Conservation (phyloP, 1,140 invertebrate species). For the Melipona quadrifasciata region DNA sequence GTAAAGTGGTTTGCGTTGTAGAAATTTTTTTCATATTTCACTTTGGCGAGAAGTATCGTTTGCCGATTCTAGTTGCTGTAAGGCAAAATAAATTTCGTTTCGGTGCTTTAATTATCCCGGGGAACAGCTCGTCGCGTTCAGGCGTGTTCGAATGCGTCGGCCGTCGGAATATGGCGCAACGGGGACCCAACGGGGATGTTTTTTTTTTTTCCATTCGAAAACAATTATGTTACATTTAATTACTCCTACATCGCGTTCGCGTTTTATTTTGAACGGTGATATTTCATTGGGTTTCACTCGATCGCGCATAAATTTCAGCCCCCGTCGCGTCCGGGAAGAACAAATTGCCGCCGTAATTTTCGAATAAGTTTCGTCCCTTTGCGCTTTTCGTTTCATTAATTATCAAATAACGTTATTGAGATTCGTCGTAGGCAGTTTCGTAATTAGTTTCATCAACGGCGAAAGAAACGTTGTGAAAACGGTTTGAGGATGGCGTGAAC, state of each 20-base stretch:
- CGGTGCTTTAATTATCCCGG: neutral
- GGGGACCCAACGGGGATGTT: rapidly evolving
- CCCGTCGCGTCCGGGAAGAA: neutral
- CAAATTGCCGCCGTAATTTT: constrained; percentile 5
- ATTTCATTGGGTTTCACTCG: constrained; percentile 1
- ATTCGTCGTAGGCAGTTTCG: neutral
- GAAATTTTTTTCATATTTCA: too few relatives aligned
- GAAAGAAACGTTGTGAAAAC: neutral
- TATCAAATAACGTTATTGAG: neutral
- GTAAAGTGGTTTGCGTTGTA: too few relatives aligned
- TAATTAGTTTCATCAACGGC: too few relatives aligned
- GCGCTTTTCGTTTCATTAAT: neutral
- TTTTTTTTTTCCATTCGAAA: neutral
- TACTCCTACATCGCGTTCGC: neutral
- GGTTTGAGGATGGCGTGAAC: neutral
- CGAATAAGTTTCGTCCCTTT: neutral
- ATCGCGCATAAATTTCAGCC: constrained; percentile 1
- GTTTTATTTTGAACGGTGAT: neutral
- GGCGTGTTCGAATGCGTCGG: constrained; percentile 18
- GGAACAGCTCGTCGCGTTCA: neutral
- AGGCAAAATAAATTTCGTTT: neutral
- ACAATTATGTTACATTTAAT: neutral
- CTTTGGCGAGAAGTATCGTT: neutral
- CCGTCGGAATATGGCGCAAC: constrained; percentile 43
- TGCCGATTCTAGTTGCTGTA: neutral